Conservation (phyloP, 2,797 vertebrate species). For the Amniataba percoides region DNA sequence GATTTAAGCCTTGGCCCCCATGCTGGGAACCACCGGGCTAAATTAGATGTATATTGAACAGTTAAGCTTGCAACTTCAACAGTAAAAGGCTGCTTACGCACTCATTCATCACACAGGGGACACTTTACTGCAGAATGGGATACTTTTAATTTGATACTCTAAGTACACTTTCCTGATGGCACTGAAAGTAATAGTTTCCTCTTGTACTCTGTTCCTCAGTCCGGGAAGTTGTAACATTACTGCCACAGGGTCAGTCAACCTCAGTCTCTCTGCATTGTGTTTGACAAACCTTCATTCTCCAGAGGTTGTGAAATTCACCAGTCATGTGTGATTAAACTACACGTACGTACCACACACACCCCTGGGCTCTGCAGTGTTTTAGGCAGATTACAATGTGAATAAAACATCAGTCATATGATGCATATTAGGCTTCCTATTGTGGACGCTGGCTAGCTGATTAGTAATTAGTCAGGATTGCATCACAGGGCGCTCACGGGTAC, state of each 20-base stretch:
- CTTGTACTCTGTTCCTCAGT: not conserved
- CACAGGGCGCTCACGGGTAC: not conserved
- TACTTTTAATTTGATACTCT: not conserved
- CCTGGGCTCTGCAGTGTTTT: conserved; percentile 13
- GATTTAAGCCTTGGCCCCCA: not conserved
- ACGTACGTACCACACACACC: conserved; percentile 14
- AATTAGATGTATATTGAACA: too few species aligned
- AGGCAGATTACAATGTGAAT: conserved; percentile 14
- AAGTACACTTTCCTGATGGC: not conserved
- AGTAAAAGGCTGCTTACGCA: too few species aligned
- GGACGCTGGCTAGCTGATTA: not conserved
- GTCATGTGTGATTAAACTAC: conserved; percentile 54
- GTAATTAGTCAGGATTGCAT: not conserved
- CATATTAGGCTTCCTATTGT: not conserved
- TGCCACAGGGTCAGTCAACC: not conserved
- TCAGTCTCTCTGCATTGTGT: conserved; percentile 27
- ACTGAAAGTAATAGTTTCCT: not conserved
- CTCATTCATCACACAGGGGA: too few species aligned
- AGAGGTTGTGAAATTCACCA: conserved; percentile 77
- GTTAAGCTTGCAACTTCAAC: too few species aligned
- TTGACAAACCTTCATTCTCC: conserved; percentile 56
- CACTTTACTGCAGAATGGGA: too few species aligned
- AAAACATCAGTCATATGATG: not conserved
- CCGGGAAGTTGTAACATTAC: not conserved
- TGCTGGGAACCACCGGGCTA: not conserved